Evolutionary conservation across 1,140 invertebrate genomes (phyloP), one percentile per base, ranked within the genome.

Genomic region (Saccostrea cuccullata): DNA sequence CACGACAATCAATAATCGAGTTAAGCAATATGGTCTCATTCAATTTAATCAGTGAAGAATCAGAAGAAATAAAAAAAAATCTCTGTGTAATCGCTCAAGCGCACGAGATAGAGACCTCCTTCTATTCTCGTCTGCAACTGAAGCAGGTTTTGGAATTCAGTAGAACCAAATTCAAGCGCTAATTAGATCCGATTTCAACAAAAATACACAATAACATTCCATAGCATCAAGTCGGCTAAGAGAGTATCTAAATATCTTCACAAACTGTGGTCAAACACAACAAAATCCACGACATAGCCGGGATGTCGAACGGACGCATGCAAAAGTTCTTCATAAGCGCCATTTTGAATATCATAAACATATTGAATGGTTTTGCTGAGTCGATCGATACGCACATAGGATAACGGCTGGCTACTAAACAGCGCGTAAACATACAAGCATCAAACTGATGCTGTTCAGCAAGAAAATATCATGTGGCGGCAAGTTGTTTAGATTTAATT

Each of bases 311-410:
- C 70, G 26, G 13, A 23, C 70, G 70, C 70, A 77, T 77, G 70
- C 26, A 30, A 2, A 77, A 77, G 70, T 77, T 77, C 70, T 26
- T 77, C 23, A 26, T 77, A 77, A 23, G 70, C 70, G 70, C 70
- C 70, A 77, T 77, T 77, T 77, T 77, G 70, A 77, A 77, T 77
- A 77, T 77, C 70, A 77, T 77, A 77, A 77, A 77, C 70, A 77
- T 77, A 77, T 77, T 77, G 70, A 77, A 77, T 77, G 70, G 70
- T 77, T 77, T 77, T 36, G 70, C 70, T 36, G 70, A 77, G 70
- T 77, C 70, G 70, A 77, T 77, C 70, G 70, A 77, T 77, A 77
- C 70, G 70, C 70, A 64, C 15, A 30, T 26, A 77, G 26, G 70
- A 77, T 26, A 77, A 77, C 26, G 26, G 30, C 26, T 36, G 30